A percentile compares a stretch with the other conserved stretches of the same genome.
Evolutionary conservation across 2,113 vertebrate species (phyloP).

Genomic region (Coptodon bakossiorum): DNA sequence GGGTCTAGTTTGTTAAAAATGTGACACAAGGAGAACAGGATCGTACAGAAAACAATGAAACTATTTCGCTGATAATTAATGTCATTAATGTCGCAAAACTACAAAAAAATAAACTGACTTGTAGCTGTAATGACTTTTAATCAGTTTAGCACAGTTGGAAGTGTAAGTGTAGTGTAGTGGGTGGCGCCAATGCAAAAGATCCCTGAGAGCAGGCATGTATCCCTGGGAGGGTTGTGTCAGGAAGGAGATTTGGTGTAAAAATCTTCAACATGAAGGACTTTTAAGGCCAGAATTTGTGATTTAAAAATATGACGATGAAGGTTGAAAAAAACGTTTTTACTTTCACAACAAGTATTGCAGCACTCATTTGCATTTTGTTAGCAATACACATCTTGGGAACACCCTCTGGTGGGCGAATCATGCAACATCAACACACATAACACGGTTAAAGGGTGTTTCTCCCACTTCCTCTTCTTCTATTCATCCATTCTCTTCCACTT

Average conservation of each 20-base stretch:
- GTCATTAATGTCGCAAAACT: neutral
- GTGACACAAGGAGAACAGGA: neutral
- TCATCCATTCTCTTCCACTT: neutral
- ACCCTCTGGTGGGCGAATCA: neutral
- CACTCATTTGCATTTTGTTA: neutral
- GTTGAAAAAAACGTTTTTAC: neutral
- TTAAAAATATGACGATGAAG: neutral
- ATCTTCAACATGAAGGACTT: neutral
- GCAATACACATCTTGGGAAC: neutral
- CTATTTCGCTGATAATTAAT: neutral
- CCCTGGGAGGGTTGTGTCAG: neutral
- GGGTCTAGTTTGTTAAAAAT: neutral
- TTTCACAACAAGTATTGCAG: neutral
- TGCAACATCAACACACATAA: neutral
- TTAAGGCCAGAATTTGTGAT: neutral
- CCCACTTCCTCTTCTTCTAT: neutral
- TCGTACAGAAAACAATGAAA: neutral
- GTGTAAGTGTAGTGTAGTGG: neutral
- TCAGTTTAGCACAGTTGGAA: neutral
- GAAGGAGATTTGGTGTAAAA: neutral
- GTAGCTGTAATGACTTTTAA: neutral
- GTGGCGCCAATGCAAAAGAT: neutral
- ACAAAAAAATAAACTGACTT: rapidly evolving
- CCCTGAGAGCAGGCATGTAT: neutral
- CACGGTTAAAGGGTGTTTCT: neutral